Evolutionary conservation across 2,888 invertebrate genomes (phyloP).

Genomic region (Dynastes tityus): DNA sequence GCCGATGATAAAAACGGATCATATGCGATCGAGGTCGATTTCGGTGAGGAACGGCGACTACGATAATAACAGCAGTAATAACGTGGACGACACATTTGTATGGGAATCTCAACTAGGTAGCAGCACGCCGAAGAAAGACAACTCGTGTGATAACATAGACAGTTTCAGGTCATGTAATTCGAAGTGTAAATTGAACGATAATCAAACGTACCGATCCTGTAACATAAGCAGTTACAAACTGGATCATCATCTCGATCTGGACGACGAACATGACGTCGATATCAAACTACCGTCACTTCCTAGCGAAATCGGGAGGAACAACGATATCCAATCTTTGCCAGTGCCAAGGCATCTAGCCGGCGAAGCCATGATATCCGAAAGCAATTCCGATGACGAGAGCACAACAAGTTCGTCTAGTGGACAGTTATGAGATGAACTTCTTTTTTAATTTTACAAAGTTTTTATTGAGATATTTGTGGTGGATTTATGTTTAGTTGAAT

Average conservation of each 20-base stretch:
- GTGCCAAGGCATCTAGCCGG: conserved; percentile 79
- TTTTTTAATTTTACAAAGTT: conserved; percentile 57
- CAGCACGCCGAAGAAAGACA: conserved; percentile 56
- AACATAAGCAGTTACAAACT: conserved; percentile 37
- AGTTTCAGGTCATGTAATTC: conserved; percentile 39
- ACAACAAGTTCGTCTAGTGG: conserved; percentile 70
- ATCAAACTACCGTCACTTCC: conserved; percentile 67
- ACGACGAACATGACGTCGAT: conserved; percentile 60
- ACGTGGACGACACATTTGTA: conserved; percentile 56
- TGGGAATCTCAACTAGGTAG: conserved; percentile 60
- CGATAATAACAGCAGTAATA: conserved; percentile 55
- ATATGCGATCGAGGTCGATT: conserved; percentile 70
- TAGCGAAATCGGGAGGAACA: conserved; percentile 66
- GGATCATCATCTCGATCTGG: conserved; percentile 58
- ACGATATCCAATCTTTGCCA: conserved; percentile 64
- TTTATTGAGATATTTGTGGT: conserved; percentile 43
- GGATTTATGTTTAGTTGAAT: conserved; percentile 4
- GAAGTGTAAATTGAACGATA: conserved; percentile 48
- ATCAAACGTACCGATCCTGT: conserved; percentile 37
- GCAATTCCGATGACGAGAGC: conserved; percentile 75
- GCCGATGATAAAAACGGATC: conserved; percentile 62
- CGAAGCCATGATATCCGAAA: conserved; percentile 80
- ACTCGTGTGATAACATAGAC: conserved; percentile 58
- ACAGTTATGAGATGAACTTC: conserved; percentile 63
- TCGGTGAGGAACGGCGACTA: conserved; percentile 61